A percentile compares a stretch with the other conserved stretches of the same genome.
Conservation (phyloP, 2,888 invertebrate species). For the Catocala fraxini region DNA sequence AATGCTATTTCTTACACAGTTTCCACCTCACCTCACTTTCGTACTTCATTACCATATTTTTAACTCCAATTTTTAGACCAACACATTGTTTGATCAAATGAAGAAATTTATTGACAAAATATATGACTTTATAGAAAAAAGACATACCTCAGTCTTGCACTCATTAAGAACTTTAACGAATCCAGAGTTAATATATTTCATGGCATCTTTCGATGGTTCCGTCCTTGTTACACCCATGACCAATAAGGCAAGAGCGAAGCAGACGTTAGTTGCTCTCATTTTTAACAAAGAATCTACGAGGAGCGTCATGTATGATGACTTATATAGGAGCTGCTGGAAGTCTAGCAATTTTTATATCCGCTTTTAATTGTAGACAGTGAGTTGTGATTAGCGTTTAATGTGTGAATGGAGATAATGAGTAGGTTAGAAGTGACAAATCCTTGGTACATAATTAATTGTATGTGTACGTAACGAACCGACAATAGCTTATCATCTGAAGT, state of each 20-base stretch:
- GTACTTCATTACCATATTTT: too few species aligned
- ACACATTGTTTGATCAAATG: too few species aligned
- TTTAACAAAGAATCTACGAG: neutral
- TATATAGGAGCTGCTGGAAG: conserved; percentile 27
- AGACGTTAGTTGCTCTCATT: conserved; percentile 28
- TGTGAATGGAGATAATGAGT: conserved; percentile 13
- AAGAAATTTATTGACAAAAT: too few species aligned
- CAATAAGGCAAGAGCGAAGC: conserved; percentile 40
- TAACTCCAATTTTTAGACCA: too few species aligned
- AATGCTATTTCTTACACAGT: too few species aligned
- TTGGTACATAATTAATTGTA: neutral
- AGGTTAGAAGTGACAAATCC: conserved; percentile 8
- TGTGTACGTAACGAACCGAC: too few species aligned
- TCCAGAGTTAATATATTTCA: conserved; percentile 65
- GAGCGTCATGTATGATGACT: conserved; percentile 10
- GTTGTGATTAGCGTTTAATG: neutral
- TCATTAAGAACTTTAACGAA: conserved; percentile 69
- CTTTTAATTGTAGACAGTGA: too few species aligned
- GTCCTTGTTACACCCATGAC: conserved; percentile 34
- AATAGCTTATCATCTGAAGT: too few species aligned
- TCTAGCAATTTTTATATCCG: too few species aligned
- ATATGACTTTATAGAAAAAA: too few species aligned
- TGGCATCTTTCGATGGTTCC: conserved; percentile 59
- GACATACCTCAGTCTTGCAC: conserved; percentile 68
- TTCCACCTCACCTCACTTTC: too few species aligned